These are phyloP conservation scores for Pissodes strobi DNA, from an alignment of 1,140 invertebrate species.

Conservation along the genomic window DNA sequence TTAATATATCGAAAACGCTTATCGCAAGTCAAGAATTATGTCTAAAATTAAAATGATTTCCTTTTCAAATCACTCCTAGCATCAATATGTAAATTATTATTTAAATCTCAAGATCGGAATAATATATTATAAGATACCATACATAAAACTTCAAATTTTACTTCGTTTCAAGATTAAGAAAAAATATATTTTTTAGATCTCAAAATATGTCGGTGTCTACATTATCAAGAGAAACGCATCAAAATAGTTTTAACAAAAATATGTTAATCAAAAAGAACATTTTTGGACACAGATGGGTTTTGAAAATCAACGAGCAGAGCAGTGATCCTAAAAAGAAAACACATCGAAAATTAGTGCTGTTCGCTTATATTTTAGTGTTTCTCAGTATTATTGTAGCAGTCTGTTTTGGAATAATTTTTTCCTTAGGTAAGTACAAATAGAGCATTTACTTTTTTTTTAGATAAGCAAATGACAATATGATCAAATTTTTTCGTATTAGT, in stretches of 20 bases:
- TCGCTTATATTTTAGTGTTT: conserved; percentile 43
- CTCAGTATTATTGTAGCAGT: conserved; percentile 41
- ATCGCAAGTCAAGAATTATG: no score
- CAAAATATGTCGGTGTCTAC: conserved; percentile 36
- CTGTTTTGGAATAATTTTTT: conserved; percentile 41
- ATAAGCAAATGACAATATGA: no score
- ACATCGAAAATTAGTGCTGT: conserved; percentile 16
- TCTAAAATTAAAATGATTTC: no score
- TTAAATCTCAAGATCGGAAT: no score
- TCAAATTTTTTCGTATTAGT: no score
- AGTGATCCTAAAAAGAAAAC: conserved; percentile 27
- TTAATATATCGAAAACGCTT: no score
- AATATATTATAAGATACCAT: no score
- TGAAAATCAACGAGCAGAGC: conserved; percentile 45
- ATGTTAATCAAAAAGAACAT: conserved; percentile 49
- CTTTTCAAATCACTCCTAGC: no score
- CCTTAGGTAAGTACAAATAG: conserved; percentile 42
- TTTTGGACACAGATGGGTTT: conserved; percentile 51
- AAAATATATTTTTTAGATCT: not conserved
- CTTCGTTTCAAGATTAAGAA: no score
- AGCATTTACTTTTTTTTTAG: not conserved
- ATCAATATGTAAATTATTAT: no score
- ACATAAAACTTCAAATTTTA: no score
- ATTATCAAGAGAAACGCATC: conserved; percentile 43
- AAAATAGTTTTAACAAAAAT: conserved; percentile 44